Evolutionary conservation across 2,888 invertebrate genomes (phyloP).

Genomic region (Lacanobia wlatinum): DNA sequence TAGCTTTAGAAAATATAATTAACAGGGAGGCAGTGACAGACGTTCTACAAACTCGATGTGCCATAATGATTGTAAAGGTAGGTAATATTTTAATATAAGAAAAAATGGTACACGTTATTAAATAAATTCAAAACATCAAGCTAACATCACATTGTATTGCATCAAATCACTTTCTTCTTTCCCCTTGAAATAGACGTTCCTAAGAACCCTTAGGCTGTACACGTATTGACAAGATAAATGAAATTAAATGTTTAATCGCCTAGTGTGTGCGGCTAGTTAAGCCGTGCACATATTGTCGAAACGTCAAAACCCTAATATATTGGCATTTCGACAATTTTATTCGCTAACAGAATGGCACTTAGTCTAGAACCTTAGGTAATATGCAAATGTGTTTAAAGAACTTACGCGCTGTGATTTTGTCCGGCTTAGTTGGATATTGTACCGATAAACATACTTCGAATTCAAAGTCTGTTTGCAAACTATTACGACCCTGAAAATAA

Average conservation of each 20-base stretch:
- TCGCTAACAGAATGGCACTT: too few relatives aligned
- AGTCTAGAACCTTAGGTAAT: background rate
- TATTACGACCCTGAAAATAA: constrained; percentile 61
- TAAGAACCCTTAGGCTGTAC: background rate
- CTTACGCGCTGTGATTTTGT: constrained; percentile 67
- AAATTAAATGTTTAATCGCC: too few relatives aligned
- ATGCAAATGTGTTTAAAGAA: background rate
- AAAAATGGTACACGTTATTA: too few relatives aligned
- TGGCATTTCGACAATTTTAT: too few relatives aligned
- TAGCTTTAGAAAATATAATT: background rate
- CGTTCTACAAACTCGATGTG: background rate
- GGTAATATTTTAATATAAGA: too few relatives aligned
- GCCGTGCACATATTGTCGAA: too few relatives aligned
- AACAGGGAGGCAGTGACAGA: background rate
- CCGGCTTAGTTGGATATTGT: constrained; percentile 66
- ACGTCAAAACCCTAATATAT: too few relatives aligned
- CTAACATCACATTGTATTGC: background rate
- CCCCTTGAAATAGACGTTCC: background rate
- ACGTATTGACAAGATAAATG: background rate
- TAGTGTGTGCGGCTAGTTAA: too few relatives aligned
- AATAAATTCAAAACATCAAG: background rate
- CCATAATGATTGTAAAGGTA: too few relatives aligned
- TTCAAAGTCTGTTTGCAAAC: constrained; percentile 54
- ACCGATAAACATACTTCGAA: constrained; percentile 72
- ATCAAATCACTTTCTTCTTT: background rate